Percentiles rank a stretch among this genome's conserved stretches.
Conservation (phyloP, 2,113 vertebrate species). For the Crotophaga sulcirostris region DNA sequence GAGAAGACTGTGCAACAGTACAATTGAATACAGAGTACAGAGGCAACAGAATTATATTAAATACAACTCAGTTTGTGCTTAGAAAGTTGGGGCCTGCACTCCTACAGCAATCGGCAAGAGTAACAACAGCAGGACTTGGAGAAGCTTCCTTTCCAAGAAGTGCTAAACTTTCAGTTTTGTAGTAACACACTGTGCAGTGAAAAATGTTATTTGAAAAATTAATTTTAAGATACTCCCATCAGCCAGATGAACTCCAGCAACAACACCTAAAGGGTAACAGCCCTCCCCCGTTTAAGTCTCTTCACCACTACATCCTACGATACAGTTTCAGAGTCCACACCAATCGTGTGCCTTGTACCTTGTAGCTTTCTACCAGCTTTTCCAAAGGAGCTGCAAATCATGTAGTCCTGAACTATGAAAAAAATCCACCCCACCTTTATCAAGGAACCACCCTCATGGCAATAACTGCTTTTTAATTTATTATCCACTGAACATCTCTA, state of each 20-base stretch:
- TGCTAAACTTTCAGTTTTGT: neutral
- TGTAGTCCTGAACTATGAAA: neutral
- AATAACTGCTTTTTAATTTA: neutral
- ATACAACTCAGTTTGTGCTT: neutral
- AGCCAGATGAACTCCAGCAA: neutral
- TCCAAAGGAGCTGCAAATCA: neutral
- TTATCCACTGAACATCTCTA: neutral
- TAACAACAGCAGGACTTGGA: rapidly evolving
- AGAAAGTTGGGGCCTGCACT: neutral
- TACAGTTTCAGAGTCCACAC: neutral
- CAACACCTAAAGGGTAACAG: neutral
- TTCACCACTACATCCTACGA: neutral
- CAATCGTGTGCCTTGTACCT: neutral
- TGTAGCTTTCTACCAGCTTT: neutral
- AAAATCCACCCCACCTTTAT: neutral
- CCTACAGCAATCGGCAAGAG: neutral
- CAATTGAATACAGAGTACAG: neutral
- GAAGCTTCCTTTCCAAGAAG: neutral
- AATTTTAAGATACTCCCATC: neutral
- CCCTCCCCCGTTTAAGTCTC: neutral
- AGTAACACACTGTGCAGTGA: neutral
- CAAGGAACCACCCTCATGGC: neutral
- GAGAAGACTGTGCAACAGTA: neutral
- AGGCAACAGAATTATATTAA: neutral
- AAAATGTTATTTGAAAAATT: neutral